Base-by-base conservation (phyloP, 2,113 vertebrate genomes). In the Nycticebus coucang region DNA sequence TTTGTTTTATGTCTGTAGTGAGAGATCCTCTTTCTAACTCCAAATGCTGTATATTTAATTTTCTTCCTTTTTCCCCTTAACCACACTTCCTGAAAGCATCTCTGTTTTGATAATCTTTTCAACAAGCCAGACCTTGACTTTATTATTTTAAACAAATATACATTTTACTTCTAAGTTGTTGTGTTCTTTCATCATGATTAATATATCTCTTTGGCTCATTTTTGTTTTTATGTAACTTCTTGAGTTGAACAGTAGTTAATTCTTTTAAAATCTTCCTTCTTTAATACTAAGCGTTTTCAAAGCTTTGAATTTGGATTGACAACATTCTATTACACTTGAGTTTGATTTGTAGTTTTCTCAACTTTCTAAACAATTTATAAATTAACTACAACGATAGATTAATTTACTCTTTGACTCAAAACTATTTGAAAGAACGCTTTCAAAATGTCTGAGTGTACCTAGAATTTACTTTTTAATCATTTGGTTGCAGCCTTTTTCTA, bases 391-490 rank as follows among this genome's bases (percentile, higher is more conserved):
- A 78, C 6, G 41, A 21, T 35, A 17, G 24, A 24, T 28, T n/a
- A 10, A 21, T 41, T 72, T 81, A n/a, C 6, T 85, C 57, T 88
- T 84, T 95, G 64, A 77, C 62, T 87, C 59, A 71, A 86, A 92
- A 80, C 15, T 50, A 21, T 53, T 62, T 83, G 83, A 75, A 93
- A 88, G 45, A 53, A 21, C 41, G 19, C 72, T 77, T 93, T 89
- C n/a, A 55, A 35, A 53, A n/a, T 59, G 12, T 37, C 41, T 28
- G 21, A 45, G 21, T 8, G 8, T 69, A 59, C 35, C 82, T 87
- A 59, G 57, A 17, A 66, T 75, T 72, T 53, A 53, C 41, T 50
- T 71, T 90, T 80, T 28, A 55, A 55, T 55, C 75, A 87, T 74
- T 80, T 30, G 12, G 68, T 85, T 79, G 45, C 19, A 50, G 55